A percentile compares a stretch with the other conserved stretches of the same genome.
These are phyloP conservation scores for Drosophila anomelani DNA, from an alignment of 2,888 invertebrate genomes.

Conservation along the genomic window DNA sequence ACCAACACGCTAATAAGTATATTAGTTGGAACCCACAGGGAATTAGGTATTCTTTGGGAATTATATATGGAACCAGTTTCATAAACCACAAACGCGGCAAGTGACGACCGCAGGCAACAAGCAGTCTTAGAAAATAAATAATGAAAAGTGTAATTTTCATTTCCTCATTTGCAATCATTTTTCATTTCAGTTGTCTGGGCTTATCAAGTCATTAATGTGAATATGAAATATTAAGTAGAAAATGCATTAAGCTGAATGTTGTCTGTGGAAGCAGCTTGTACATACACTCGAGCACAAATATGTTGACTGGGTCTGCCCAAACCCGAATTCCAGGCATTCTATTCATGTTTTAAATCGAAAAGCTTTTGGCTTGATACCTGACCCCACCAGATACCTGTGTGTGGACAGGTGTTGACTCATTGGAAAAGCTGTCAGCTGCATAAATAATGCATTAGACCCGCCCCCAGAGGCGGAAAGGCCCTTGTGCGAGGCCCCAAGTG, in stretches of 20 bases:
- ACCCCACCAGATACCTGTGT: slow-evolving; percentile 22
- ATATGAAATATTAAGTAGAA: slow-evolving; percentile 20
- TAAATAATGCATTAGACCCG: slow-evolving; percentile 33
- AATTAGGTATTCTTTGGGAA: slow-evolving; percentile 2
- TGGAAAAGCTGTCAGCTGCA: slow-evolving; percentile 39
- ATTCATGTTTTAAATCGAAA: slow-evolving; percentile 13
- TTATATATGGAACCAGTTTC: slow-evolving; percentile 1
- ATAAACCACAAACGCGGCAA: slow-evolving; percentile 12
- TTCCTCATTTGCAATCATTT: slow-evolving; percentile 26
- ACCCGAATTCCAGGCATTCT: slow-evolving; percentile 1
- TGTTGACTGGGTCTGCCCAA: slow-evolving; percentile 2
- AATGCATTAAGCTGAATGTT: slow-evolving; percentile 18
- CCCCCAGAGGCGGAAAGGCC: slow-evolving; percentile 1
- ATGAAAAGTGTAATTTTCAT: slow-evolving; percentile 24
- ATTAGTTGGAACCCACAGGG: slow-evolving; percentile 4
- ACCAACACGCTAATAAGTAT: not conserved
- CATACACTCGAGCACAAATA: not conserved
- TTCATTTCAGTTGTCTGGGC: slow-evolving; percentile 10
- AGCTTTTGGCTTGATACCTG: slow-evolving; percentile 11
- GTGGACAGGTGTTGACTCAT: slow-evolving; percentile 50
- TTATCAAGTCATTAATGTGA: slow-evolving; percentile 15
- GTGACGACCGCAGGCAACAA: slow-evolving; percentile 14
- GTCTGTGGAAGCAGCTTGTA: not conserved
- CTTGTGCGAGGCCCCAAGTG: slow-evolving; percentile 1
- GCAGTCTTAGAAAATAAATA: slow-evolving; percentile 22